These are phyloP conservation scores for Trogon surrucura DNA, from an alignment of 2,113 vertebrate genomes.

Conservation along the genomic window DNA sequence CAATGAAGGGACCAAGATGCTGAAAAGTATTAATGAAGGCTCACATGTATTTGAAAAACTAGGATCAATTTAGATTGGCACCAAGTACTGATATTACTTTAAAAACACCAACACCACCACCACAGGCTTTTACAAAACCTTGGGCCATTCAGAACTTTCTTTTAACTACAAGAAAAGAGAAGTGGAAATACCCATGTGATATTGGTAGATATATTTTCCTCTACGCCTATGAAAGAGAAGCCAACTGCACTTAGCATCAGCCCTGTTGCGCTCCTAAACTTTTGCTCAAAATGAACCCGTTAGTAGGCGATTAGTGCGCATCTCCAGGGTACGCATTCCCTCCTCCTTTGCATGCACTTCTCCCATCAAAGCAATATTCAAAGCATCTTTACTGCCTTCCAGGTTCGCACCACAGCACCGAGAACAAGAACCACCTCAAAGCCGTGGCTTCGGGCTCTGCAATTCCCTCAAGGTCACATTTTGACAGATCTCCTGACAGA, in stretches of 20 bases:
- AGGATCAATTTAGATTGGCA: too few relatives aligned
- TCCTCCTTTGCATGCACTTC: neutral
- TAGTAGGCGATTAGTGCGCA: neutral
- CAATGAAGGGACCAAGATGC: neutral
- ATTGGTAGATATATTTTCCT: neutral
- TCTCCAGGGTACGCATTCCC: neutral
- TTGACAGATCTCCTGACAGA: neutral
- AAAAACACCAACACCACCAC: neutral
- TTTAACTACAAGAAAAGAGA: neutral
- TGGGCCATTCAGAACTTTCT: neutral
- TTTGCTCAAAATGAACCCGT: neutral
- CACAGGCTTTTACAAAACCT: neutral
- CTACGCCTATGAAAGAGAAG: too few relatives aligned
- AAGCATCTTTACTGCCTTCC: neutral
- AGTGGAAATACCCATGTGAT: fast-evolving
- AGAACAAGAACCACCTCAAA: neutral
- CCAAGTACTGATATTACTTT: neutral
- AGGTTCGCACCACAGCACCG: neutral
- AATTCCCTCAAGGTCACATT: neutral
- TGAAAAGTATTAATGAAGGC: neutral
- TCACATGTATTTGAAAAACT: neutral
- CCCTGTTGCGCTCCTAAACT: fast-evolving
- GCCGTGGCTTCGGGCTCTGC: neutral
- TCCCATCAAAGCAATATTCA: neutral
- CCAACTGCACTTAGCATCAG: fast-evolving